A percentile compares a stretch with the other conserved stretches of the same genome.
These are phyloP conservation scores for Bombyx mandarina DNA, from an alignment of 1,140 invertebrate species.

Conservation along the genomic window DNA sequence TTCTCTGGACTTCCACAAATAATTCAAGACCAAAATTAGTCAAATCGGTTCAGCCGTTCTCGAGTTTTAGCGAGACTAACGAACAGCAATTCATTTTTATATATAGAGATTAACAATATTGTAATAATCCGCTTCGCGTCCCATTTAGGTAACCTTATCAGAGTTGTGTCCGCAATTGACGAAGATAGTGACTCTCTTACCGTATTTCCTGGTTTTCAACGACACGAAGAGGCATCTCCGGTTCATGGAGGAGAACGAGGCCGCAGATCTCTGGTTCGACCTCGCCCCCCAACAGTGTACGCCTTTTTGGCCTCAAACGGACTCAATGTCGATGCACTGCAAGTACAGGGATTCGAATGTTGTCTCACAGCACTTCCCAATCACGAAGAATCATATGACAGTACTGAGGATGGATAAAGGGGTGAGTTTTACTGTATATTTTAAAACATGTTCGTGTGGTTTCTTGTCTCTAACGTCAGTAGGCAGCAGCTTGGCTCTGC, in stretches of 20 bases:
- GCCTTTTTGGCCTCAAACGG: slow-evolving; percentile 86
- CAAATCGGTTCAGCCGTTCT: too few species aligned
- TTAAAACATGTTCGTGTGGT: too few species aligned
- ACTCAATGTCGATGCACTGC: slow-evolving; percentile 84
- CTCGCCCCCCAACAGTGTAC: slow-evolving; percentile 78
- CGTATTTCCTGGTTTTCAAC: slow-evolving; percentile 88
- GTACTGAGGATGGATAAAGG: slow-evolving; percentile 88
- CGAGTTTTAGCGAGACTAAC: too few species aligned
- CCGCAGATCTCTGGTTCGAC: slow-evolving; percentile 88
- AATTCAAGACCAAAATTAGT: too few species aligned
- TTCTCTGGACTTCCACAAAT: too few species aligned
- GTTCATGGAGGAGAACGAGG: slow-evolving; percentile 89
- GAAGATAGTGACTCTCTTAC: slow-evolving; percentile 87
- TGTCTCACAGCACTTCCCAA: slow-evolving; percentile 83
- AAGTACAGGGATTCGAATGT: slow-evolving; percentile 84
- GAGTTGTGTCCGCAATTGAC: slow-evolving; percentile 81
- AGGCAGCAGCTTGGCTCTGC: too few species aligned
- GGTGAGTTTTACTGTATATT: slow-evolving; percentile 66
- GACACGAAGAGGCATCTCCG: slow-evolving; percentile 78
- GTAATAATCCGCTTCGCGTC: too few species aligned
- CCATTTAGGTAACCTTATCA: slow-evolving; percentile 72
- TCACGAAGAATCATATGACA: slow-evolving; percentile 78
- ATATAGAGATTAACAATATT: background rate
- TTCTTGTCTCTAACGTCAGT: too few species aligned
- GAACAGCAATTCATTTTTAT: too few species aligned